Percentiles rank a stretch among this genome's conserved stretches.
Evolutionary conservation across 2,797 vertebrate species (phyloP).

Genomic region (Phaenicophaeus curvirostris): DNA sequence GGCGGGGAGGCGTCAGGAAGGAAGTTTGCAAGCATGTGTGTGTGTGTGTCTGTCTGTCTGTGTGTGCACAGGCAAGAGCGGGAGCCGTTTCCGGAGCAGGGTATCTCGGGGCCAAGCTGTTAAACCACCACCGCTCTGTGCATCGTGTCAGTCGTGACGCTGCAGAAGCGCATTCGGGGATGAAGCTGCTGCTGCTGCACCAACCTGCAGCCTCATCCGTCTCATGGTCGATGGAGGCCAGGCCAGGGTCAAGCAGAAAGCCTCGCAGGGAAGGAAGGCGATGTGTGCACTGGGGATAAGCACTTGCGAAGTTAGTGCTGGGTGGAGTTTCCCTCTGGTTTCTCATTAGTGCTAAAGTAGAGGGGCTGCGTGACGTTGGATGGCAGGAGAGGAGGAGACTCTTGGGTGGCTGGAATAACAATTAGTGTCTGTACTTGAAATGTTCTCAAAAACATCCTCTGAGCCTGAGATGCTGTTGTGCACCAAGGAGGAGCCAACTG

Average conservation of each 20-base stretch:
- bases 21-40: constrained; percentile 4
- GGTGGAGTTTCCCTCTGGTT: constrained; percentile 58
- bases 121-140: neutral
- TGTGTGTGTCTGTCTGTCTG: neutral
- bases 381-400: neutral
- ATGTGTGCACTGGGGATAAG: neutral
- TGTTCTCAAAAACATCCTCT: neutral
- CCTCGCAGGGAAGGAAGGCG: neutral
- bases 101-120: neutral
- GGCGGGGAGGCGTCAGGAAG: neutral
- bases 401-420: neutral
- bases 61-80: neutral
- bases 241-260: neutral
- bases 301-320: neutral
- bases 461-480: rapidly evolving
- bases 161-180: neutral
- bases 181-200: rapidly evolving
- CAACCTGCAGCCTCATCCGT: neutral
- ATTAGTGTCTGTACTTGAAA: neutral
- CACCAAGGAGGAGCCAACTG: neutral
- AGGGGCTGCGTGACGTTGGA: rapidly evolving
- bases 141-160: rapidly evolving
- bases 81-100: neutral
- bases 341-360: neutral
- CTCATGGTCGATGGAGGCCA: rapidly evolving